Percentiles rank a stretch among this genome's conserved stretches.
Conservation (phyloP, 2,797 vertebrate genomes). For the Crypturellus tataupa region DNA sequence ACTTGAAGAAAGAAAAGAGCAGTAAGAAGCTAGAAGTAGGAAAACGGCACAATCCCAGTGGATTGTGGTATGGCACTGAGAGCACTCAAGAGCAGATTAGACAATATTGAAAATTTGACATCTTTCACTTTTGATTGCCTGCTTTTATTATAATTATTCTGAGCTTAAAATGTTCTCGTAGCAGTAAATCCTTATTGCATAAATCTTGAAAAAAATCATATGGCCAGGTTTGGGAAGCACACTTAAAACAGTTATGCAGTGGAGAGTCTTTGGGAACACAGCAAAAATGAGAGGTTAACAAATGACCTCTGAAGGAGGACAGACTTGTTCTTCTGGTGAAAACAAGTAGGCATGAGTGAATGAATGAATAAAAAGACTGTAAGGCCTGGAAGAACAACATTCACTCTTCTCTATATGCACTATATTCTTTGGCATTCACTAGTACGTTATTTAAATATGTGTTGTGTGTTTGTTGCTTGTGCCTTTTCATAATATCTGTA, state of each 20-base stretch:
- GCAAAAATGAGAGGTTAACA: background rate
- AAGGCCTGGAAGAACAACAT: background rate
- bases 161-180: fast-evolving
- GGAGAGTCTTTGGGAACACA: background rate
- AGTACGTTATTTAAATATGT: background rate
- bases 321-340: background rate
- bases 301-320: background rate
- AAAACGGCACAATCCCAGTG: background rate
- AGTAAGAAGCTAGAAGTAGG: background rate
- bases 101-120: background rate
- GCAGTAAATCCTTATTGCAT: background rate
- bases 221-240: background rate
- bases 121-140: background rate
- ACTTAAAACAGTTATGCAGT: background rate
- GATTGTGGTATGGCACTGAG: background rate
- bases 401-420: background rate
- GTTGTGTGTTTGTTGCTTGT: background rate
- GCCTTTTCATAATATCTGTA: background rate
- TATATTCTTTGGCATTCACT: background rate
- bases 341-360: background rate
- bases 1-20: background rate
- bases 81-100: background rate
- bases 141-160: background rate
- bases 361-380: background rate
- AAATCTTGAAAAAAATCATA: background rate